phyloP scores from a whole-genome alignment of 2,888 invertebrate species.

The Agrotis ipsilon region DNA sequence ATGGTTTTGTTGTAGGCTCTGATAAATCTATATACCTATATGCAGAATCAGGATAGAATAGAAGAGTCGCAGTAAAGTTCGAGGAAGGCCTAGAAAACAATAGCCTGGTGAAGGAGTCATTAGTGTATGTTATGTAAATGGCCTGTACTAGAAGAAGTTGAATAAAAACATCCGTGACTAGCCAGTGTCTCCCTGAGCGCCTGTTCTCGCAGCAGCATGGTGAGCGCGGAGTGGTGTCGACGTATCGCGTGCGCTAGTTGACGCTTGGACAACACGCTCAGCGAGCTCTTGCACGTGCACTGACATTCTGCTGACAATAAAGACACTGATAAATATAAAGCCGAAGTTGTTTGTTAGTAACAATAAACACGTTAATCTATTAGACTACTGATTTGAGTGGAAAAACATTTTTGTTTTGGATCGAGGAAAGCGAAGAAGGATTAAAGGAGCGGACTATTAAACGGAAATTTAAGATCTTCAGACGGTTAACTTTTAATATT shows the following conservation, averaged over 20 bases:
- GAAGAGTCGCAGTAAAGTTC: too few species aligned
- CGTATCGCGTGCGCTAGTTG: slow-evolving; percentile 15
- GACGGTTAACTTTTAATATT: too few species aligned
- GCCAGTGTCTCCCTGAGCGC: slow-evolving; percentile 17
- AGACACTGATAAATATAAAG: neutral
- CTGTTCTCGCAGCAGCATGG: slow-evolving; percentile 11
- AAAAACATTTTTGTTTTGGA: too few species aligned
- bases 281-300: slow-evolving; percentile 2
- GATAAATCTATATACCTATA: neutral
- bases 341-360: too few species aligned
- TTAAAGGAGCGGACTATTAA: too few species aligned
- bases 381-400: too few species aligned
- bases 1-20: neutral
- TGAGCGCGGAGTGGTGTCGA: slow-evolving; percentile 25
- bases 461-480: too few species aligned
- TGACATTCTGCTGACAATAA: slow-evolving; percentile 2
- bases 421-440: too few species aligned
- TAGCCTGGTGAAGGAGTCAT: neutral
- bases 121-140: neutral
- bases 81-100: neutral
- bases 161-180: neutral
- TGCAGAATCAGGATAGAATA: too few species aligned
- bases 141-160: neutral
- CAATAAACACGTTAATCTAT: too few species aligned
- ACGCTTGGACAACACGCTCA: slow-evolving; percentile 8